phyloP scores from a whole-genome alignment of 2,888 invertebrate genomes.

The Aphodius granarius region DNA sequence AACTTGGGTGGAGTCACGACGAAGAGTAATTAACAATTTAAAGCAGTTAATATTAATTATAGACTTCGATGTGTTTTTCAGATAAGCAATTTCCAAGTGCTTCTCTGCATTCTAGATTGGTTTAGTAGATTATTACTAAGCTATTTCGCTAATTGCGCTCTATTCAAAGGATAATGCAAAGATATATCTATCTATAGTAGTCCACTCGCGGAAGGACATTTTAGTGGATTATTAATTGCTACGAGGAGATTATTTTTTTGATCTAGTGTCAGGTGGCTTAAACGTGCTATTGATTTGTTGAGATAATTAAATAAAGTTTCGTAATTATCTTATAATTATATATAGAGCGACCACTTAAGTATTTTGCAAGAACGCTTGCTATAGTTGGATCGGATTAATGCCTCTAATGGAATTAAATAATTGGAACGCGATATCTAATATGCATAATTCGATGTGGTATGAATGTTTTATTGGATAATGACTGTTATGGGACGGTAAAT shows the following conservation, averaged over 20 bases:
- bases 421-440: not conserved
- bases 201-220: not conserved
- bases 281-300: not conserved
- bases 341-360: not conserved
- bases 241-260: not conserved
- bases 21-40: not conserved
- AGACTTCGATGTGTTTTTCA: not conserved
- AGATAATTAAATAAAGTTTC: not conserved
- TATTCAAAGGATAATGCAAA: not conserved
- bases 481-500: not conserved
- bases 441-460: not conserved
- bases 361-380: not conserved
- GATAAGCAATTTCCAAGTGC: not conserved
- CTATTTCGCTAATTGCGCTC: not conserved
- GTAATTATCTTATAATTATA: not conserved
- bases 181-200: no score
- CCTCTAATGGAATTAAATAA: not conserved
- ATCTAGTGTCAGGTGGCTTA: not conserved
- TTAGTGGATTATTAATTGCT: not conserved
- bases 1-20: not conserved
- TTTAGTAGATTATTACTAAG: not conserved
- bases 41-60: not conserved
- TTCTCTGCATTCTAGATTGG: not conserved
- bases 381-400: not conserved
- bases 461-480: not conserved